A percentile compares a stretch with the other conserved stretches of the same genome.
phyloP scores from a whole-genome alignment of 2,888 invertebrate species.

The Lepidocyrtinus sp. region DNA sequence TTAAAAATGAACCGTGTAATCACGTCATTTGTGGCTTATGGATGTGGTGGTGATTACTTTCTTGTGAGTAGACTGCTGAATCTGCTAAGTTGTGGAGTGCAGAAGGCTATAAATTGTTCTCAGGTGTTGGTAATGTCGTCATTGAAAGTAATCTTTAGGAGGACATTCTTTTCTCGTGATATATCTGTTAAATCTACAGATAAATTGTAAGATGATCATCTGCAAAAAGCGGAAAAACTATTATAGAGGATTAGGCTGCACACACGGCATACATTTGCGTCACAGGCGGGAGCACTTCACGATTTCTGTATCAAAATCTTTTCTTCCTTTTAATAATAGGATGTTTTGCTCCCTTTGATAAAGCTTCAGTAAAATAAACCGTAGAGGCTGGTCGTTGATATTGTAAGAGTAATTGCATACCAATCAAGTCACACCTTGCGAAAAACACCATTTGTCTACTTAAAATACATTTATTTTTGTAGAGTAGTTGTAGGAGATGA shows the following conservation, averaged over 20 bases:
- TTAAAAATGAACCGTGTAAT: conserved; percentile 21
- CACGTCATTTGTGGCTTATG: conserved; percentile 23
- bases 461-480: not conserved
- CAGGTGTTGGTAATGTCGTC: not conserved
- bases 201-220: not conserved
- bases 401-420: too few species aligned
- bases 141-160: not conserved
- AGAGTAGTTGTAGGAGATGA: not conserved
- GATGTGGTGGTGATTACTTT: not conserved
- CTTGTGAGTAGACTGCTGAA: not conserved
- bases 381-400: too few species aligned
- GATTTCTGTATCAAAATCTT: not conserved
- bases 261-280: not conserved
- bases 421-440: not conserved
- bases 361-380: too few species aligned
- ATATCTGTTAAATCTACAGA: not conserved
- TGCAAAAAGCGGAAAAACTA: not conserved
- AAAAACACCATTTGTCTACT: not conserved
- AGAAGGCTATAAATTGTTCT: not conserved
- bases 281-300: not conserved
- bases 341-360: too few species aligned
- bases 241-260: not conserved
- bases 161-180: not conserved
- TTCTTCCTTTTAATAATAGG: too few species aligned
- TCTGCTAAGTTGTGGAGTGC: too few species aligned